These are phyloP conservation scores for Carcharodon carcharias DNA, from an alignment of 2,797 vertebrate species.

Conservation along the genomic window DNA sequence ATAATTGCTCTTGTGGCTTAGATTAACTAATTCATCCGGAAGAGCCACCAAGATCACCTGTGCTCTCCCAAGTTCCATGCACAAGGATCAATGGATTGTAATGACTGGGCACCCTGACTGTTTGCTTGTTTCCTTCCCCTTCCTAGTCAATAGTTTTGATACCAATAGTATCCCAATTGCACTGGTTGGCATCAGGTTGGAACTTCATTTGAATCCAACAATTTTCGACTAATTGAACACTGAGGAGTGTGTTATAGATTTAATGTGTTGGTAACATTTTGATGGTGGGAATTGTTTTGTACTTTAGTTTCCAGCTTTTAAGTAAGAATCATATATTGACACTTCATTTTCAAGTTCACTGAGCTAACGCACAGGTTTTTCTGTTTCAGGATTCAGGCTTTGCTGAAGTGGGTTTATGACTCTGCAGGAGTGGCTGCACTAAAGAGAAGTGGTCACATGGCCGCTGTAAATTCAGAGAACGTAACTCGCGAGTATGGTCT, in stretches of 20 bases:
- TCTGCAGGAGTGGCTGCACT: conserved; percentile 83
- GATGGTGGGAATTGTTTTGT: neutral
- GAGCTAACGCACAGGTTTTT: neutral
- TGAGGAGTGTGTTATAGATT: neutral
- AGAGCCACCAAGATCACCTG: neutral
- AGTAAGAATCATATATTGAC: neutral
- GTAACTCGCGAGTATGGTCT: conserved; percentile 85
- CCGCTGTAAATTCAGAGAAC: conserved; percentile 60
- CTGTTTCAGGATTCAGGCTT: conserved; percentile 81
- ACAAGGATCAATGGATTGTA: neutral
- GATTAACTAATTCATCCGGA: neutral
- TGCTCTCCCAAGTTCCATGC: neutral
- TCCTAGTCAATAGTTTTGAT: neutral
- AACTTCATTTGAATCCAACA: neutral
- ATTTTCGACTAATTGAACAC: neutral
- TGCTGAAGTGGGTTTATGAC: conserved; percentile 96
- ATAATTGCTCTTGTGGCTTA: neutral
- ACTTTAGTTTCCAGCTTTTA: neutral
- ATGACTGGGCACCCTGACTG: neutral
- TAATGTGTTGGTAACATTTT: neutral
- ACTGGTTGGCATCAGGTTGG: neutral
- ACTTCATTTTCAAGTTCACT: neutral
- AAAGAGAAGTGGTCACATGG: conserved; percentile 71
- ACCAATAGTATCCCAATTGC: neutral
- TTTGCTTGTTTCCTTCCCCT: neutral